Conservation (phyloP, 2,888 invertebrate genomes). For the Synergus laeviventris region DNA sequence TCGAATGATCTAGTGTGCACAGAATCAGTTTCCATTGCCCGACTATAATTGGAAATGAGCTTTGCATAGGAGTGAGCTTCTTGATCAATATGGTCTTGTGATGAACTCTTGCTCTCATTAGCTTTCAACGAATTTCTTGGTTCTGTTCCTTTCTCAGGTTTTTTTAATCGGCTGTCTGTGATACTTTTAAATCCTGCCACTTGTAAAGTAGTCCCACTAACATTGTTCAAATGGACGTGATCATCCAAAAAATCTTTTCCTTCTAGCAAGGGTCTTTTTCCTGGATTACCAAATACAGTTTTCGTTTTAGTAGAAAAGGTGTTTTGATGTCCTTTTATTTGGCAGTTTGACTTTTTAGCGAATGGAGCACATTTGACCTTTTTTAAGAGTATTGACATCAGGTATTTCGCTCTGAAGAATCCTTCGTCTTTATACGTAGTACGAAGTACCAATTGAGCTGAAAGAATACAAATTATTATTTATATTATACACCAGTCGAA, state of each 20-base stretch:
- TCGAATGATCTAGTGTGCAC: not conserved
- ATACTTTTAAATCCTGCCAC: not conserved
- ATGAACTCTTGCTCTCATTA: not conserved
- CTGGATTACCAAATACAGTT: not conserved
- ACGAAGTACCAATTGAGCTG: not conserved
- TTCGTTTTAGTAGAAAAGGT: conserved; percentile 41
- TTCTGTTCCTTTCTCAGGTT: not conserved
- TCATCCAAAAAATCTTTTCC: too few relatives aligned
- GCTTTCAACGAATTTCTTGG: not conserved
- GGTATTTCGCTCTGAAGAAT: conserved; percentile 24
- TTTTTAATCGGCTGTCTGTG: too few relatives aligned
- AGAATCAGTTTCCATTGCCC: conserved; percentile 46
- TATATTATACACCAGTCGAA: not conserved
- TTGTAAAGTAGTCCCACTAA: not conserved
- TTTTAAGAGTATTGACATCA: conserved; percentile 9
- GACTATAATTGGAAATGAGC: conserved; percentile 55
- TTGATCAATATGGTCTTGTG: not conserved
- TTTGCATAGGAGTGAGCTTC: conserved; percentile 53
- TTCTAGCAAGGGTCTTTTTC: too few relatives aligned
- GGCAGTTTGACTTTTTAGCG: not conserved
- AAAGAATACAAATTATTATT: not conserved
- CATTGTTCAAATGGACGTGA: too few relatives aligned
- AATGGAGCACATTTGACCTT: conserved; percentile 27
- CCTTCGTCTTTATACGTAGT: conserved; percentile 7
- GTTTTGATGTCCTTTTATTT: not conserved